Base-by-base conservation (phyloP, 1,140 invertebrate species). In the Bemisia tabaci region DNA sequence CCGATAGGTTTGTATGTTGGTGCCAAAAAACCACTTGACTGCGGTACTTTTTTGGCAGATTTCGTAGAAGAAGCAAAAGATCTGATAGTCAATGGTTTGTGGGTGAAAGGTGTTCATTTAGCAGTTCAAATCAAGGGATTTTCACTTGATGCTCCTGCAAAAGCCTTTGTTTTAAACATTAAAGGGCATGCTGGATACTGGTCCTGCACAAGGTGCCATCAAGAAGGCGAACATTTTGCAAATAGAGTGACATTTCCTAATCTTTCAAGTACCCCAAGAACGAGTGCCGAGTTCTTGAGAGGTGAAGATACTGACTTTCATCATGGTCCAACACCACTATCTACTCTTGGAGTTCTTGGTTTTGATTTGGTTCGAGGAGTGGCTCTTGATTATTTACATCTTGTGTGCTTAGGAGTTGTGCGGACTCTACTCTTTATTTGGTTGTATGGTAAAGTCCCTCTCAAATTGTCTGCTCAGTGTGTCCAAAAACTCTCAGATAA, bases 381-480 rank as follows among this genome's bases (percentile, higher is more conserved):
- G 67, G 71, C 71, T 24, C 65, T 64, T 5, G 59, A 62, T 62
- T 58, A 65, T 60, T 22, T 22, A 39, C 63, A 64, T 64, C 1
- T 39, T 74, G 21, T 78, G 78, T 70, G 75, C 70, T 60, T 79
- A 25, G 77, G 77, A 12, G 77, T 78, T 12, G 72, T 73, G 58
- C 73, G 72, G 71, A 74, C 74, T 68, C 27, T 78, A 17, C 63
- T 78, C 9, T 60, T 58, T 62, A 66, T 69, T 26, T 75, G 72
- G 73, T 72, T 74, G 39, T 67, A 59, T 59, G 62, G 25, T 58
- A 22, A 25, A 60, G 25, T n/a, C 26, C 21, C 12, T 21, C 33
- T 60, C 12, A 68, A 64, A 62, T 22, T 68, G 22, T 61, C 66
- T 26, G 25, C 17, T 59, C 22, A 33, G 24, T 24, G 39, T 21